Conservation (phyloP, 1,140 invertebrate genomes). For the Steinernema feltiae region DNA sequence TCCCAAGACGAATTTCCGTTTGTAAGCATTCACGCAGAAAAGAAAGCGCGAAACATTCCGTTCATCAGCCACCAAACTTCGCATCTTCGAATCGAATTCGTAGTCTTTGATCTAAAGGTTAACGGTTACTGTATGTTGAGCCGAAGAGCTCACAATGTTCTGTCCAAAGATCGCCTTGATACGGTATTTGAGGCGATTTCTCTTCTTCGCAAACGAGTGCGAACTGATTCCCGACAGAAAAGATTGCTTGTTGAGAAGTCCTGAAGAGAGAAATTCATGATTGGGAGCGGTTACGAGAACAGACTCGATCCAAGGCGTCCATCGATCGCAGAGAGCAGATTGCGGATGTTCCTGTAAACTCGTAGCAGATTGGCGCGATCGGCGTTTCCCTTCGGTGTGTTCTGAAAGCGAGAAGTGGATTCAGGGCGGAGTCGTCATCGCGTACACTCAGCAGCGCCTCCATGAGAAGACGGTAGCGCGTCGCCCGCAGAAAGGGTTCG, state of each 20-base stretch:
- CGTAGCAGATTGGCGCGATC: background rate
- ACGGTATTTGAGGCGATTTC: conserved; percentile 44
- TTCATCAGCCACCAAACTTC: conserved; percentile 37
- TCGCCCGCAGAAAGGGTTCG: background rate
- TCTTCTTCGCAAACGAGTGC: conserved; percentile 47
- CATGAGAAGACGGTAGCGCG: conserved; percentile 1
- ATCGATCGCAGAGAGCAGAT: background rate
- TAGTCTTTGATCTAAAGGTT: conserved; percentile 31
- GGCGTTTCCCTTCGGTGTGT: background rate
- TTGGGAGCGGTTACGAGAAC: background rate
- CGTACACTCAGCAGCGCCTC: background rate
- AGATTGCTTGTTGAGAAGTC: background rate
- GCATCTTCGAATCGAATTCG: conserved; percentile 39
- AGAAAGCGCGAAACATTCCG: conserved; percentile 44
- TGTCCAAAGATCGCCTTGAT: conserved; percentile 38
- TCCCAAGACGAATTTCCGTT: background rate
- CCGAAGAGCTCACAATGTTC: background rate
- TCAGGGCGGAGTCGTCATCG: background rate
- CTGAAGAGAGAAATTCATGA: background rate
- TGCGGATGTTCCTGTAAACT: background rate
- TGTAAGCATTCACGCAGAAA: conserved; percentile 42
- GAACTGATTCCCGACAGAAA: background rate
- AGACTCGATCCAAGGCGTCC: background rate
- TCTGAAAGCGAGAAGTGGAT: background rate
- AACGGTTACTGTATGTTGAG: background rate